Base-by-base conservation (phyloP, 2,113 vertebrate genomes). In the Podilymbus podiceps region DNA sequence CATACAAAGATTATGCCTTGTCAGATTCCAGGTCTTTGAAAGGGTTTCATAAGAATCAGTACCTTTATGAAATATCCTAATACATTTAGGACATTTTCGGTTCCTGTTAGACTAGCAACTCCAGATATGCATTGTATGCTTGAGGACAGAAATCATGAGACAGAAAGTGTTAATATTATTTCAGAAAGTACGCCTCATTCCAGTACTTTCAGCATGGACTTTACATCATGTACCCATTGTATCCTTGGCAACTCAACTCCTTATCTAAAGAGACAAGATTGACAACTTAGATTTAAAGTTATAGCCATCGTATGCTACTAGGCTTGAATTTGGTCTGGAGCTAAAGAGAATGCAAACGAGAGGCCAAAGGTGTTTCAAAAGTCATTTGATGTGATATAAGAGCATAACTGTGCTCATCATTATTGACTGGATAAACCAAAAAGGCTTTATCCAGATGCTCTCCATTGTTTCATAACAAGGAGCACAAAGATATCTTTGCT, bases 281-380 rank as follows among this genome's bases (percentile, higher is more conserved):
- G 92, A 94, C 85, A 96, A 91, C 63, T 79, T 62, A n/a, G 38
- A 94, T 95, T 96, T 95, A 95, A 96, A 95, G 90, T 86, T 76
- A 93, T 62, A 97, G 95, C 11, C 22, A 33, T 68, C 8, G 0
- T 50, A 77, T 24, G 20, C 33, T 74, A 33, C 55, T 47, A 77
- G 44, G 56, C 76, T 84, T 55, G 30, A 30, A 87, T 75, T 68
- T 76, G 40, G 13, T 93, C 53, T 87, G 68, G 42, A 81, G 24
- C 42, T 63, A 81, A 40, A 84, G 0, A 60, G 72, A n/a, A 63
- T 42, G 38, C 53, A 71, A 79, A 27, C 19, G 58, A 71, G 46
- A 75, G 11, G 59, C 11, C 23, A n/a, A 81, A 89, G 22, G 58
- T 50, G 85, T 78, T 83, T 14, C 50, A 47, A 9, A 66, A 83